A percentile compares a stretch with the other conserved stretches of the same genome.
phyloP scores from a whole-genome alignment of 2,888 invertebrate species.

The Drosophila tripunctata region DNA sequence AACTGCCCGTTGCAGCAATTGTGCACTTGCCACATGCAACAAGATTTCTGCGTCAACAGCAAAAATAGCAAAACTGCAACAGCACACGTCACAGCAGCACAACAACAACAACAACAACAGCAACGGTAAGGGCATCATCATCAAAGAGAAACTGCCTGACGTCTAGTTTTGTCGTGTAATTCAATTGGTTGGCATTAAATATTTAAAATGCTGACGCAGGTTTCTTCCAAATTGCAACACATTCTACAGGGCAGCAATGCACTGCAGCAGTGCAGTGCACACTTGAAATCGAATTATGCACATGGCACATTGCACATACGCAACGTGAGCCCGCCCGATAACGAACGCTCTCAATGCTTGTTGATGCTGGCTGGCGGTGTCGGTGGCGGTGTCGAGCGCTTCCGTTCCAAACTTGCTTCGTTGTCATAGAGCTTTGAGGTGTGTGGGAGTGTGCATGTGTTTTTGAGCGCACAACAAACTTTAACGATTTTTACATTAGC shows the following conservation, averaged over 20 bases:
- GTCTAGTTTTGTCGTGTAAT: conserved; percentile 53
- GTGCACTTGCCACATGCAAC: conserved; percentile 58
- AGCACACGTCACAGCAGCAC: conserved; percentile 11
- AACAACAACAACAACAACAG: conserved; percentile 12
- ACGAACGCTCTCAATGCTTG: conserved; percentile 19
- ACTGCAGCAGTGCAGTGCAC: neutral
- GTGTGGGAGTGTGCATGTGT: neutral
- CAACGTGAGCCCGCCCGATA: conserved; percentile 45
- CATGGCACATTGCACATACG: conserved; percentile 65
- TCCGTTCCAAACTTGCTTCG: conserved; percentile 56
- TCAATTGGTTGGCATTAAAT: conserved; percentile 80
- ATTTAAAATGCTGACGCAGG: conserved; percentile 68
- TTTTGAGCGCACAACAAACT: conserved; percentile 44
- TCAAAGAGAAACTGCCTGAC: conserved; percentile 6
- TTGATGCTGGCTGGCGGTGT: no score
- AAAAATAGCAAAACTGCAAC: conserved; percentile 16
- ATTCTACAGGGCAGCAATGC: conserved; percentile 1
- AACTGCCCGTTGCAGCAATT: conserved; percentile 55
- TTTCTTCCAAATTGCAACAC: conserved; percentile 21
- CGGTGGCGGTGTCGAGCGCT: conserved; percentile 37
- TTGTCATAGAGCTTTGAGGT: conserved; percentile 41
- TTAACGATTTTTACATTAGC: conserved; percentile 78
- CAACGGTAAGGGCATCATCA: no score
- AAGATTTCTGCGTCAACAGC: conserved; percentile 22
- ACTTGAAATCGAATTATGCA: conserved; percentile 72